Evolutionary conservation across 2,797 vertebrate species (phyloP).

Genomic region (Sebastes itinus): DNA sequence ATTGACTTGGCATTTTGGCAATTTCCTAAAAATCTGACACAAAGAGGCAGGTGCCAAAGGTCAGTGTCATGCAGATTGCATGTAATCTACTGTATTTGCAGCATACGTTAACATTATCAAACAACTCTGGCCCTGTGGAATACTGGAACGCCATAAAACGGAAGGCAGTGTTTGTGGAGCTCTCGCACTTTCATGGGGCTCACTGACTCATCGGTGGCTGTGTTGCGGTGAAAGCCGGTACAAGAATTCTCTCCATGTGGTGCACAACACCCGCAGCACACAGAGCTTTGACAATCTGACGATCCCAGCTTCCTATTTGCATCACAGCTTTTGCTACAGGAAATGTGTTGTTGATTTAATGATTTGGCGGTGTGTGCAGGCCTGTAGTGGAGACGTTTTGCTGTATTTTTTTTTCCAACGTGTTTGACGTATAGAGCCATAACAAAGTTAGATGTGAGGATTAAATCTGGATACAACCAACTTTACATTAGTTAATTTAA

Average conservation of each 20-base stretch:
- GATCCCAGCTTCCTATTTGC: conserved; percentile 41
- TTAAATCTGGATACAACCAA: background rate
- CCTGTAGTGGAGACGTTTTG: background rate
- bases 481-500: background rate
- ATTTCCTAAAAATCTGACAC: conserved; percentile 42
- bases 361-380: conserved; percentile 16
- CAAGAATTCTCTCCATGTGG: conserved; percentile 71
- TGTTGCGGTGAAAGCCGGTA: conserved; percentile 60
- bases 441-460: background rate
- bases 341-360: conserved; percentile 58
- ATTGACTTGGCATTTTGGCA: conserved; percentile 54
- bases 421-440: background rate
- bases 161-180: conserved; percentile 33
- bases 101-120: background rate
- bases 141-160: background rate
- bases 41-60: conserved; percentile 32
- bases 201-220: conserved; percentile 58
- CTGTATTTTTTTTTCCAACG: background rate
- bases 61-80: background rate
- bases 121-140: background rate
- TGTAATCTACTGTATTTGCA: background rate
- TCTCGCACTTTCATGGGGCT: conserved; percentile 38
- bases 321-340: conserved; percentile 55
- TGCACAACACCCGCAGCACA: conserved; percentile 49
- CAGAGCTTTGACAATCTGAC: conserved; percentile 41